Base-by-base conservation (phyloP, 2,888 invertebrate species). In the Acanthosepion lycidas region DNA sequence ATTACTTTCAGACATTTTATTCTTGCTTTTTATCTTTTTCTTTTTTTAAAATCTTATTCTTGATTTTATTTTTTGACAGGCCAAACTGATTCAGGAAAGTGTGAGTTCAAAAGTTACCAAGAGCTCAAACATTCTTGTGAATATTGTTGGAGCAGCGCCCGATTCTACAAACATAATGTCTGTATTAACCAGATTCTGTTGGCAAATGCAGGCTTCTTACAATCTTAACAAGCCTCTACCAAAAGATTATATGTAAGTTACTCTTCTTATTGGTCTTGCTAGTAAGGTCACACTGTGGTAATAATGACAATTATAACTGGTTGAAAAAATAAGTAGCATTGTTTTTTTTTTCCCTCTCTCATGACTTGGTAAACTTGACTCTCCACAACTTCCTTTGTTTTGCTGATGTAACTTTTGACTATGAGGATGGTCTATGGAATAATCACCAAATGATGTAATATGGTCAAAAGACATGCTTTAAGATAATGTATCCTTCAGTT, bases 91-190 rank as follows among this genome's bases (percentile, higher is more conserved):
- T 23, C 95, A 96, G 51, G 95, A 95, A 93, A 96, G 96, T 94
- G 95, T 96, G 59, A 95, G 96, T 33, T 95, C 95, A 8, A 94
- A 95, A n/a, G 94, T 95, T 64, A 95, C 95, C 53, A 96, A 96
- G 93, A 95, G 95, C 23, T 94, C 94, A 20, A 95, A 95, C 9
- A 96, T 97, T 20, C 94, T 97, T 55, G 95, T 96, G 26, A 97
- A 97, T 95, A 96, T 97, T 91, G 96, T 97, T n/a, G 97, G 97
- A 12, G 97, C 97, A 12, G 96, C 97, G 9, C 97, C 97, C 8
- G 97, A 97, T 5, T 97, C 97, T 6, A 96, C 96, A 91, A 96
- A 96, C 95, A 96, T 97, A n/a, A 95, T 96, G 59, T 96, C 96
- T 1, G 96, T 97, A 8, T 95, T 97, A 92, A 95, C 96, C 33